Conservation (phyloP, 2,888 invertebrate species). For the Drosophila kuntzei region DNA sequence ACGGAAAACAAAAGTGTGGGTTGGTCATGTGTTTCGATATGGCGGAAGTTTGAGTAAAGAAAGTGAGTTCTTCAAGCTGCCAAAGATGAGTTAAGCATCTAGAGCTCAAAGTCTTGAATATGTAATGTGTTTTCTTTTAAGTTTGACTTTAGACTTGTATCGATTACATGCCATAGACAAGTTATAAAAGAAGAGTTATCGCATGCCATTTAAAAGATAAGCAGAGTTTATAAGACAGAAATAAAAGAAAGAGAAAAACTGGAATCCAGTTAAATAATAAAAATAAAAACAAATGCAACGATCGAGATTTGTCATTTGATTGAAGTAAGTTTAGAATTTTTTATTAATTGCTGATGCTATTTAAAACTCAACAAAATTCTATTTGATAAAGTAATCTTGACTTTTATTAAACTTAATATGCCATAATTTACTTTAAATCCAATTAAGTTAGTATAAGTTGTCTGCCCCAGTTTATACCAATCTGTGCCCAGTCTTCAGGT, state of each 20-base stretch:
- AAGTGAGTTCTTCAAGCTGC: constrained; percentile 61
- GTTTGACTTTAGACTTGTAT: constrained; percentile 11
- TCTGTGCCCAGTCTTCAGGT: neutral
- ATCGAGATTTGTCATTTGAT: neutral
- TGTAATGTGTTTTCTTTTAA: constrained; percentile 32
- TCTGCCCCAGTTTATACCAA: neutral
- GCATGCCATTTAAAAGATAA: constrained; percentile 7
- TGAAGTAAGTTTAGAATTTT: neutral
- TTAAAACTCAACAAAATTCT: neutral
- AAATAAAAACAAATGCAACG: neutral
- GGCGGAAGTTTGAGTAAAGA: constrained; percentile 55
- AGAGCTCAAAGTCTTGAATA: constrained; percentile 24
- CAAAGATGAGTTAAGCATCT: constrained; percentile 58
- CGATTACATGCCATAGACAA: constrained; percentile 29
- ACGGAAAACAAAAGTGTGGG: constrained; percentile 59
- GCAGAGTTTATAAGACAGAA: neutral
- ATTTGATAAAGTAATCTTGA: neutral
- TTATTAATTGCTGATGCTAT: neutral
- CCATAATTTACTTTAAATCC: too few species aligned
- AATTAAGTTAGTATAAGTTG: neutral
- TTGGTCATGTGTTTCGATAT: constrained; percentile 35
- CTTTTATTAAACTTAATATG: neutral
- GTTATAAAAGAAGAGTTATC: constrained; percentile 26
- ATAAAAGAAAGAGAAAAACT: neutral
- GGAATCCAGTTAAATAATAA: neutral